Evolutionary conservation across 2,888 invertebrate genomes (phyloP).

Genomic region (Cactoblastis cactorum): DNA sequence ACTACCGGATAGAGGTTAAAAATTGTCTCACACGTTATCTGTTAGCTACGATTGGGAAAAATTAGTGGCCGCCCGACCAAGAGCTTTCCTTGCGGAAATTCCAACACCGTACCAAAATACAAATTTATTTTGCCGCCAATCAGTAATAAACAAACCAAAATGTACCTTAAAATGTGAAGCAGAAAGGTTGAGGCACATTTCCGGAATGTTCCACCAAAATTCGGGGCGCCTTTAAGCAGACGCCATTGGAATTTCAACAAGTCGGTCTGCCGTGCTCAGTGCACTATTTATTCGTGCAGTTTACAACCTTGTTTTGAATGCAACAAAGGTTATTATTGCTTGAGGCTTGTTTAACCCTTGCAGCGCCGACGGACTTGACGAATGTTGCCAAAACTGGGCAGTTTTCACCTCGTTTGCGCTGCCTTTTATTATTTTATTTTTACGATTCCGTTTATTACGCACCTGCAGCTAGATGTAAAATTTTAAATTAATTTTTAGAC

Average conservation of each 20-base stretch:
- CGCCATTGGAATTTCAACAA: conserved; percentile 76
- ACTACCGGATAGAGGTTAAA: conserved; percentile 46
- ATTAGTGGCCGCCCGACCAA: conserved; percentile 71
- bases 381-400: conserved; percentile 74
- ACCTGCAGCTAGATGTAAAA: conserved; percentile 15
- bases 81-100: conserved; percentile 71
- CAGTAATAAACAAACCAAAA: conserved; percentile 34
- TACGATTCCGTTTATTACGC: conserved; percentile 32
- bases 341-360: conserved; percentile 36
- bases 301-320: conserved; percentile 31
- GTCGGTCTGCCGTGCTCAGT: conserved; percentile 45
- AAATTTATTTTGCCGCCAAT: conserved; percentile 28
- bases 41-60: conserved; percentile 65
- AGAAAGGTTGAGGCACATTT: conserved; percentile 42
- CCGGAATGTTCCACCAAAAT: conserved; percentile 43
- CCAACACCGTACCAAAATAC: conserved; percentile 47
- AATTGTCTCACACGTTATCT: conserved; percentile 63
- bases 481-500: conserved; percentile 12
- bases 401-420: conserved; percentile 68
- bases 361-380: conserved; percentile 69
- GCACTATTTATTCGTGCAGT: conserved; percentile 36
- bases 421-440: conserved; percentile 64
- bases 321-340: conserved; percentile 46
- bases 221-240: conserved; percentile 57
- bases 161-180: conserved; percentile 36